Conservation (phyloP, 2,797 vertebrate species). For the Rhynchonycteris naso region DNA sequence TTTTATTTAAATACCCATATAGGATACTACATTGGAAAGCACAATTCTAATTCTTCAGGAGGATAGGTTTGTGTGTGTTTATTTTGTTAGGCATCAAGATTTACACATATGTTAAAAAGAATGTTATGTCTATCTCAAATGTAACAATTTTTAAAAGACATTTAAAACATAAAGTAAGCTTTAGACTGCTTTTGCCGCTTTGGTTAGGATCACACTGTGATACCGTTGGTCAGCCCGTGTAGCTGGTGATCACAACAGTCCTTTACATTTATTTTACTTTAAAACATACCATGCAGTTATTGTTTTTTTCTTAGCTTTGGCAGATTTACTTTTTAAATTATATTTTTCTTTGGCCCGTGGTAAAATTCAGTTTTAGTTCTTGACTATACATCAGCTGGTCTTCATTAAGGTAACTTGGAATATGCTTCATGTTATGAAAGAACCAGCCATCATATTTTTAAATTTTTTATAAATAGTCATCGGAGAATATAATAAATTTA, state of each 20-base stretch:
- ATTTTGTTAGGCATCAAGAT: conserved; percentile 35
- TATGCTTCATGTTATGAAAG: neutral
- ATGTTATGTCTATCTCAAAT: neutral
- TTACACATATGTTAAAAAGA: neutral
- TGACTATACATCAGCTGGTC: neutral
- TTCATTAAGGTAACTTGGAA: conserved; percentile 1
- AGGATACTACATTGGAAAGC: neutral
- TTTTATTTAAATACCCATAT: conserved; percentile 4
- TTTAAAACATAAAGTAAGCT: conserved; percentile 19
- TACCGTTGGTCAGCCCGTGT: neutral
- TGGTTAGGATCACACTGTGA: neutral
- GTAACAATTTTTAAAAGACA: conserved; percentile 10
- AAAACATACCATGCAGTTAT: neutral
- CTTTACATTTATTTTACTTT: neutral
- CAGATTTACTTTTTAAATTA: conserved; percentile 38
- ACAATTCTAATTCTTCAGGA: neutral
- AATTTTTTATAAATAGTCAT: conserved; percentile 23
- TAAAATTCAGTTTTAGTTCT: conserved; percentile 56
- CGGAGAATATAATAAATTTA: conserved; percentile 9
- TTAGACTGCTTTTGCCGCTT: neutral
- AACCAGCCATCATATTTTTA: neutral
- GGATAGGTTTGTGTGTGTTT: neutral
- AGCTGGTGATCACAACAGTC: neutral
- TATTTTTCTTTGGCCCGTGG: conserved; percentile 45
- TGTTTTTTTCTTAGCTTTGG: neutral